phyloP scores from a whole-genome alignment of 2,888 invertebrate species.

The Noctuana brunneofusca region DNA sequence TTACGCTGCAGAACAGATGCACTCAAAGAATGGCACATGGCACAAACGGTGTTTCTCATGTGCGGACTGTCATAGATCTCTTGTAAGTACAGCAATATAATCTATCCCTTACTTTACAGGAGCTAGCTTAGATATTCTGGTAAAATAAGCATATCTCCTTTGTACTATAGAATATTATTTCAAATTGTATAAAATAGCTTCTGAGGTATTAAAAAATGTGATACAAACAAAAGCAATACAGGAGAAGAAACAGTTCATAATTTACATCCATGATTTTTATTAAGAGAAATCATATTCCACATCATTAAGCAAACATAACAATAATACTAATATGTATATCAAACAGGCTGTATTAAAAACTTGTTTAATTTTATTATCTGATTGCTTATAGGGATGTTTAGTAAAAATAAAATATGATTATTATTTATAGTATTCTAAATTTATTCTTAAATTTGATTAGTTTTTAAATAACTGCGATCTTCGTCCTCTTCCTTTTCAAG shows the following conservation, averaged over 20 bases:
- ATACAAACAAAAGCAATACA: too few relatives aligned
- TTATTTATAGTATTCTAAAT: background rate
- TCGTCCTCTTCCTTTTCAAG: slow-evolving; percentile 85
- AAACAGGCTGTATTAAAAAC: background rate
- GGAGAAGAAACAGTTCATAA: too few relatives aligned
- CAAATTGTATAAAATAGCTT: too few relatives aligned
- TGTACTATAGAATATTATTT: too few relatives aligned
- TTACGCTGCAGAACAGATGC: slow-evolving; percentile 98
- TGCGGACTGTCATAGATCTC: slow-evolving; percentile 91
- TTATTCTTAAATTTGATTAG: slow-evolving; percentile 78
- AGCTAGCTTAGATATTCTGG: too few relatives aligned
- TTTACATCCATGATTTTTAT: too few relatives aligned
- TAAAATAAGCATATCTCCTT: too few relatives aligned
- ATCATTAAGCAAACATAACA: too few relatives aligned
- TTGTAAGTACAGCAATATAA: slow-evolving; percentile 84
- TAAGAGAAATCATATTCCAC: too few relatives aligned
- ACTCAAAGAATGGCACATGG: slow-evolving; percentile 95
- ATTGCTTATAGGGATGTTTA: background rate
- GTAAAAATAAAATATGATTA: background rate
- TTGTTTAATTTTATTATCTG: background rate
- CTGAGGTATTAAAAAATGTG: too few relatives aligned
- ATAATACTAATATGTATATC: too few relatives aligned
- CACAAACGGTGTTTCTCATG: slow-evolving; percentile 98
- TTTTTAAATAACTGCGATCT: slow-evolving; percentile 82
- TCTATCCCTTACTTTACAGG: too few relatives aligned